Evolutionary conservation across 1,140 invertebrate species (phyloP).

Genomic region (Bombus sylvicola): DNA sequence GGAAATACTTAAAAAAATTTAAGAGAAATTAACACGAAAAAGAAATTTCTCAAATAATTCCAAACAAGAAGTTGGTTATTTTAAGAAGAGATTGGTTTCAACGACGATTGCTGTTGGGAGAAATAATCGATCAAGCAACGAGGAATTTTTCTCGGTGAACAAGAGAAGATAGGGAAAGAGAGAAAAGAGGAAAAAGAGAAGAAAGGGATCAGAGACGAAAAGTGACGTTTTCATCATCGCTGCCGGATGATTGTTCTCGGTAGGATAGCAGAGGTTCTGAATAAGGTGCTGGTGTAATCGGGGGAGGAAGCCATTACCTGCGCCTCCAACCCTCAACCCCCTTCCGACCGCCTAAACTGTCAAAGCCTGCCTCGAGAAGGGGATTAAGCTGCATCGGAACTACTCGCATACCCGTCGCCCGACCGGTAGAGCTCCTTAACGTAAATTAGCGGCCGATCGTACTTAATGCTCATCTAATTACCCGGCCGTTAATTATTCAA

Average conservation of each 20-base stretch:
- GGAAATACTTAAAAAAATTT: neutral
- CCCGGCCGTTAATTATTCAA: constrained; percentile 43
- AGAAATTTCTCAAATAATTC: neutral
- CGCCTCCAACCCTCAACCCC: constrained; percentile 20
- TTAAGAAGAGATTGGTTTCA: neutral
- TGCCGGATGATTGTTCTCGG: constrained; percentile 61
- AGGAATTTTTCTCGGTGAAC: neutral
- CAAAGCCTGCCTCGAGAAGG: constrained; percentile 48
- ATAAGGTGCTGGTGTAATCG: constrained; percentile 42
- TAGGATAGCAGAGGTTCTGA: constrained; percentile 49
- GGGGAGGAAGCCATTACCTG: constrained; percentile 73
- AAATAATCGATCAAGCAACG: constrained; percentile 48
- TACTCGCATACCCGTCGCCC: constrained; percentile 49
- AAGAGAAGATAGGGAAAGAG: constrained; percentile 20
- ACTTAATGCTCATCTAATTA: constrained; percentile 55
- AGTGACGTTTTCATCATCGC: constrained; percentile 36
- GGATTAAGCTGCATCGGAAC: constrained; percentile 59
- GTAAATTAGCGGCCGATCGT: constrained; percentile 51
- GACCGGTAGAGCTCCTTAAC: constrained; percentile 45
- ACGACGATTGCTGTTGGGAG: constrained; percentile 24
- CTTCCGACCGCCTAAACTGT: constrained; percentile 41
- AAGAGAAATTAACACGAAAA: neutral
- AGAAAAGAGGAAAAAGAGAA: constrained; percentile 1
- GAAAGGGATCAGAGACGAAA: constrained; percentile 18
- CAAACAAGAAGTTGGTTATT: neutral